Evolutionary conservation across 2,113 vertebrate genomes (phyloP).

Genomic region (Pelvicachromis taeniatus): DNA sequence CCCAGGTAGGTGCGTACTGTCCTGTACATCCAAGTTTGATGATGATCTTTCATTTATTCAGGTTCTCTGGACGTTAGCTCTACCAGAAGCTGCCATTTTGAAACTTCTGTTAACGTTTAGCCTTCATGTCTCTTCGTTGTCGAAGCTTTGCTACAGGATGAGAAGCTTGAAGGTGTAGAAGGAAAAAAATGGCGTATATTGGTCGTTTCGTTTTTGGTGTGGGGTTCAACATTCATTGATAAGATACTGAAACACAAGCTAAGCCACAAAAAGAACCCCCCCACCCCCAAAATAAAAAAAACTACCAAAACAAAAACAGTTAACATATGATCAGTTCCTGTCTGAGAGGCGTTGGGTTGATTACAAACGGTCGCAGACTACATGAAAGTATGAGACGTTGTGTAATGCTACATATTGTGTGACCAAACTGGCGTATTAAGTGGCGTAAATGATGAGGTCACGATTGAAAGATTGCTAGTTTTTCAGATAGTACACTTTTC

Average conservation of each 20-base stretch:
- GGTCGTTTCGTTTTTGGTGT: slow-evolving; percentile 8
- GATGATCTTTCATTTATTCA: background rate
- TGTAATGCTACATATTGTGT: background rate
- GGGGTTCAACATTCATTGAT: background rate
- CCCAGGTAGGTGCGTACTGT: slow-evolving; percentile 59
- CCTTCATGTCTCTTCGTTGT: slow-evolving; percentile 2
- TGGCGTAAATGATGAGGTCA: background rate
- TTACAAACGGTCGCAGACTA: background rate
- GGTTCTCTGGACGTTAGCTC: background rate
- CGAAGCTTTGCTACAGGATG: slow-evolving; percentile 17
- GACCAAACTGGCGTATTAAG: background rate
- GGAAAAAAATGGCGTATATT: slow-evolving; percentile 51
- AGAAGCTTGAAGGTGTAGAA: slow-evolving; percentile 29
- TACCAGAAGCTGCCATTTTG: slow-evolving; percentile 40
- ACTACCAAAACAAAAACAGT: background rate
- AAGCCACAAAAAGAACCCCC: background rate
- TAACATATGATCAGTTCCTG: background rate
- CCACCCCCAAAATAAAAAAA: background rate
- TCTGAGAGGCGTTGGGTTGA: background rate
- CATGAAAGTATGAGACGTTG: background rate
- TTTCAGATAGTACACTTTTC: background rate
- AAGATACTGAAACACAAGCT: background rate
- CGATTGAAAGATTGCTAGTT: background rate
- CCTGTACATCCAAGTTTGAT: slow-evolving; percentile 7
- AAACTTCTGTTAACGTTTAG: slow-evolving; percentile 43